Evolutionary conservation across 2,113 vertebrate species (phyloP).

Genomic region (Agelaius phoeniceus): DNA sequence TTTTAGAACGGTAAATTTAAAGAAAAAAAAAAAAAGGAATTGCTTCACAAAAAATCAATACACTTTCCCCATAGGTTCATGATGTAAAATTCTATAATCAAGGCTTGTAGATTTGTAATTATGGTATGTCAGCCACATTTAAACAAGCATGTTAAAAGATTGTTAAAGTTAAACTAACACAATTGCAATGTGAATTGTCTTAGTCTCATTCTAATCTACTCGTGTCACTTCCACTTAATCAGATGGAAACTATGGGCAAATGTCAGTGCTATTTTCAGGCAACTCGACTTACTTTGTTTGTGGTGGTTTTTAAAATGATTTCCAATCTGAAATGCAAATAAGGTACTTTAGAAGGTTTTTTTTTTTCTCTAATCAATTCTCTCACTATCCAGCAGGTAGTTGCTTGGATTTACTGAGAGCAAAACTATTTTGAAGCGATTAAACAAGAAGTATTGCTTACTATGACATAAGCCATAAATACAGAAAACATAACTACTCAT

Average conservation of each 20-base stretch:
- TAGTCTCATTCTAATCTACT: slow-evolving; percentile 95
- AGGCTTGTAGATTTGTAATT: slow-evolving; percentile 87
- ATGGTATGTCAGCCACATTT: slow-evolving; percentile 91
- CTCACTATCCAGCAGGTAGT: not conserved
- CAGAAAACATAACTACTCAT: not conserved
- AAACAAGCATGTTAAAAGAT: slow-evolving; percentile 90
- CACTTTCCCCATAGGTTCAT: slow-evolving; percentile 79
- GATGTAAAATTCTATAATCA: slow-evolving; percentile 87
- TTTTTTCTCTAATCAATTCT: not conserved
- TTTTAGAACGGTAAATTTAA: slow-evolving; percentile 64
- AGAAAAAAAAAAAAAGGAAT: slow-evolving; percentile 39
- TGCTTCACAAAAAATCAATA: slow-evolving; percentile 78
- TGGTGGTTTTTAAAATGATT: slow-evolving; percentile 71
- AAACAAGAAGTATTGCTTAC: not conserved
- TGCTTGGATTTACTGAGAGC: slow-evolving; percentile 1
- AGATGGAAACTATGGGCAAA: slow-evolving; percentile 79
- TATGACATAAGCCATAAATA: not conserved
- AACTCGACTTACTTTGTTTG: slow-evolving; percentile 79
- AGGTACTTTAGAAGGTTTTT: not conserved
- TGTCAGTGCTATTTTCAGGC: slow-evolving; percentile 83
- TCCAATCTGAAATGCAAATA: slow-evolving; percentile 64
- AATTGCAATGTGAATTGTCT: slow-evolving; percentile 96
- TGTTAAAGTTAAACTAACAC: slow-evolving; percentile 92
- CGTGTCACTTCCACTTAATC: slow-evolving; percentile 94
- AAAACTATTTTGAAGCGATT: slow-evolving; percentile 11